Base-by-base conservation (phyloP, 2,888 invertebrate genomes). In the Rhynchonema sp. region DNA sequence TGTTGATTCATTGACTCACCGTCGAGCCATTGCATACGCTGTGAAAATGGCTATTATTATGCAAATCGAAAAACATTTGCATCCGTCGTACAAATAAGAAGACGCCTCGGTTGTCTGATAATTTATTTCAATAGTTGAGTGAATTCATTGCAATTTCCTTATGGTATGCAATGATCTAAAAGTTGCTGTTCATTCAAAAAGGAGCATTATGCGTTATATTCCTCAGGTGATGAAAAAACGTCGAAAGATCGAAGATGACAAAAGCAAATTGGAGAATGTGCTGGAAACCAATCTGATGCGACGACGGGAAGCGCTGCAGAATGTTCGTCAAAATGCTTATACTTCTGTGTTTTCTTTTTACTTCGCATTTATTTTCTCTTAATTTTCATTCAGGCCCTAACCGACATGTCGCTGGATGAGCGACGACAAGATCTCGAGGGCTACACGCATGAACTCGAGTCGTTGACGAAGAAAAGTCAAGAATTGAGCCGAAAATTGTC, bases 231-330 rank as follows among this genome's bases (percentile, higher is more conserved):
- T n/a, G n/a, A n/a, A n/a, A n/a, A n/a, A n/a, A n/a, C n/a, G n/a
- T n/a, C n/a, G n/a, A n/a, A n/a, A n/a, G n/a, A n/a, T 94, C 13
- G 96, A 96, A 75, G 90, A 91, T 2, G 89, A 88, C 63, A 96
- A 96, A 76, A 94, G 91, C 74, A 92, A 92, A 72, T 78, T 98
- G 46, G 96, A 98, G 74, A 96, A 96, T 78, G 77, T 94, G 60
- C 79, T 99, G 60, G 90, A 89, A 1, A 94, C 94, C 72, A 96
- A 96, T 77, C 80, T 98, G 67, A 87, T 91, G 66, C 79, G 89
- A 75, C 83, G 88, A 66, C 82, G 86, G 69, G 90, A 96, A 73
- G 65, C 65, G 52, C 63, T 69, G 28, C 29, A 29, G 22, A 52
- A 23, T 52, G n/a, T 52, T 6, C 52, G 52, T n/a, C 13, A 9